Conservation (phyloP, 1,140 invertebrate species). For the Drosophila eugracilis region DNA sequence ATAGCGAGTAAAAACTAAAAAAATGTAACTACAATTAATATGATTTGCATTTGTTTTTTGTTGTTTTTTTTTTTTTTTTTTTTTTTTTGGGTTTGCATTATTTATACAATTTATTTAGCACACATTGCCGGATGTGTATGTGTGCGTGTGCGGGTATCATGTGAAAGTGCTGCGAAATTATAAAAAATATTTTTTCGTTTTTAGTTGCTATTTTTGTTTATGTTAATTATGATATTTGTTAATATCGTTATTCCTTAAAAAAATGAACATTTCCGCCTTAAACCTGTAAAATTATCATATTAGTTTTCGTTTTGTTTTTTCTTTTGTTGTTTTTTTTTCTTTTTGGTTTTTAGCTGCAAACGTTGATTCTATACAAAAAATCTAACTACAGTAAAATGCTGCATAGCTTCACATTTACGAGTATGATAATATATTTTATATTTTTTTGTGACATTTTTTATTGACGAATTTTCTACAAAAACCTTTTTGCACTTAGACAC, state of each 20-base stretch:
- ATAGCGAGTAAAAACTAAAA: constrained; percentile 79
- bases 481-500: constrained; percentile 59
- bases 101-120: constrained; percentile 62
- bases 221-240: constrained; percentile 67
- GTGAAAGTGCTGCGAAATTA: constrained; percentile 71
- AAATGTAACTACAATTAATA: constrained; percentile 59
- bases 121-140: constrained; percentile 34
- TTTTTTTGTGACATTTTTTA: constrained; percentile 51
- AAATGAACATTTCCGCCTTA: constrained; percentile 70
- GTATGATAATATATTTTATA: constrained; percentile 64
- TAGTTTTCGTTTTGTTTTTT: constrained; percentile 36
- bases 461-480: constrained; percentile 75
- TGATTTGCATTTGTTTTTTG: constrained; percentile 48
- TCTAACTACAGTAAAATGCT: constrained; percentile 80
- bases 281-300: constrained; percentile 65
- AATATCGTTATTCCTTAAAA: constrained; percentile 58
- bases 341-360: constrained; percentile 64
- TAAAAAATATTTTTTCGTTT: constrained; percentile 54
- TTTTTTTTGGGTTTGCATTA: constrained; percentile 29
- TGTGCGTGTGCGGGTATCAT: constrained; percentile 45
- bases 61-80: constrained; percentile 34
- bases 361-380: constrained; percentile 75
- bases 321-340: too few relatives aligned
- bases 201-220: constrained; percentile 45
- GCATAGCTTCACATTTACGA: constrained; percentile 75